A percentile compares a stretch with the other conserved stretches of the same genome.
phyloP scores from a whole-genome alignment of 2,888 invertebrate genomes.

The Agriopis leucophaearia region DNA sequence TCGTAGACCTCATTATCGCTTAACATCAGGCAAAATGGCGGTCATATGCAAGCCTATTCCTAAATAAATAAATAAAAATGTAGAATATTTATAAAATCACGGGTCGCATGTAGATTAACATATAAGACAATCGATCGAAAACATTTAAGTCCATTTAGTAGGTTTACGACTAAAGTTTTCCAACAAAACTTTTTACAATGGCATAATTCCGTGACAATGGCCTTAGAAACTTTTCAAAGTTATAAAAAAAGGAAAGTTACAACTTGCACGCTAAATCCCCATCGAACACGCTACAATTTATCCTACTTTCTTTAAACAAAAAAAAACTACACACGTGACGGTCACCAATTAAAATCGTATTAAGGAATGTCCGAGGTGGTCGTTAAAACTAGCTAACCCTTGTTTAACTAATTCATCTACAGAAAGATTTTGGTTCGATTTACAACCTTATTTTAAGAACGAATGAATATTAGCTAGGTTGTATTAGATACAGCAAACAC shows the following conservation, averaged over 20 bases:
- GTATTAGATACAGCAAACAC: neutral
- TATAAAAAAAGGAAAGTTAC: conserved; percentile 13
- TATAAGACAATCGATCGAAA: neutral
- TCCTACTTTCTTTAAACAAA: conserved; percentile 24
- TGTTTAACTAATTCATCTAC: conserved; percentile 21
- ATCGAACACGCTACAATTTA: conserved; percentile 19
- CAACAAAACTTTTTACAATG: conserved; percentile 21
- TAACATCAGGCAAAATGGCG: too few species aligned
- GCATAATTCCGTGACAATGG: conserved; percentile 32
- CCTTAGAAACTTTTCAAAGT: conserved; percentile 19
- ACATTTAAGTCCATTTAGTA: conserved; percentile 10
- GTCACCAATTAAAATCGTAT: conserved; percentile 76
- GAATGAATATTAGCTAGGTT: neutral
- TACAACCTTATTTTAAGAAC: neutral
- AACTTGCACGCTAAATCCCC: conserved; percentile 14
- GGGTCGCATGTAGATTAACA: neutral
- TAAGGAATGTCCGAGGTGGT: conserved; percentile 69
- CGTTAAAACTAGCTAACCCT: conserved; percentile 50
- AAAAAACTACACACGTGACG: conserved; percentile 55
- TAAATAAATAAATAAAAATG: neutral
- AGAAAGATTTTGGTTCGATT: neutral
- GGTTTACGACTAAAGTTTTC: conserved; percentile 25
- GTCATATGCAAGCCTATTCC: too few species aligned
- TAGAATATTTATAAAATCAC: neutral
- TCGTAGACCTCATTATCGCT: too few species aligned